Conservation (phyloP, 2,797 vertebrate species). For the Anomalospiza imberbis region DNA sequence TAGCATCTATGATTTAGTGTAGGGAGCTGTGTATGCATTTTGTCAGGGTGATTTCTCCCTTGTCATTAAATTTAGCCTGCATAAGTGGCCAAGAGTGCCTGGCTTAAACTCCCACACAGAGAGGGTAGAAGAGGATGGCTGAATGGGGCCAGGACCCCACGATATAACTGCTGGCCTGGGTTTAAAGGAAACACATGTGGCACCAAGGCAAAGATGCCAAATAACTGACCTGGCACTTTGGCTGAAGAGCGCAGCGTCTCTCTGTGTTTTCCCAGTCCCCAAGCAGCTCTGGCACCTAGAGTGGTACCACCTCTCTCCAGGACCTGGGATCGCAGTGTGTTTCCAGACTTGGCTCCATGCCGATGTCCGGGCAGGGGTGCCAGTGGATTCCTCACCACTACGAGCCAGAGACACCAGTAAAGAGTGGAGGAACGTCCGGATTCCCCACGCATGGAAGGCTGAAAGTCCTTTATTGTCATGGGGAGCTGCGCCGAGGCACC, state of each 20-base stretch:
- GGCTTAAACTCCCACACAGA: background rate
- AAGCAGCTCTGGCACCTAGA: no score
- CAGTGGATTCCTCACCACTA: no score
- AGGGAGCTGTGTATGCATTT: background rate
- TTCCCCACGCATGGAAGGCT: no score
- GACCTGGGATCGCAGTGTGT: no score
- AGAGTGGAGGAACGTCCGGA: no score
- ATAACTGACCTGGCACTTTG: accelerated
- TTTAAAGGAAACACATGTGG: background rate
- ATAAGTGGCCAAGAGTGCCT: background rate
- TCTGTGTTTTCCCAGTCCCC: no score
- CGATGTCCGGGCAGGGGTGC: no score
- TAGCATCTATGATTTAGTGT: background rate
- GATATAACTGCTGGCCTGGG: background rate
- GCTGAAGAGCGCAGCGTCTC: background rate
- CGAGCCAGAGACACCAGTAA: no score
- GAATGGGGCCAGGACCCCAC: background rate
- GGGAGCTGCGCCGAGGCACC: no score
- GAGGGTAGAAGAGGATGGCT: background rate
- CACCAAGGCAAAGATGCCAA: background rate
- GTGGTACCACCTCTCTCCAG: no score
- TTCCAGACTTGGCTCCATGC: no score
- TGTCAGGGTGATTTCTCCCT: conserved; percentile 6
- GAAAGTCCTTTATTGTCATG: no score
- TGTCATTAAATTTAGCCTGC: background rate